Conservation (phyloP, 2,888 invertebrate genomes). For the Agrotis exclamationis region DNA sequence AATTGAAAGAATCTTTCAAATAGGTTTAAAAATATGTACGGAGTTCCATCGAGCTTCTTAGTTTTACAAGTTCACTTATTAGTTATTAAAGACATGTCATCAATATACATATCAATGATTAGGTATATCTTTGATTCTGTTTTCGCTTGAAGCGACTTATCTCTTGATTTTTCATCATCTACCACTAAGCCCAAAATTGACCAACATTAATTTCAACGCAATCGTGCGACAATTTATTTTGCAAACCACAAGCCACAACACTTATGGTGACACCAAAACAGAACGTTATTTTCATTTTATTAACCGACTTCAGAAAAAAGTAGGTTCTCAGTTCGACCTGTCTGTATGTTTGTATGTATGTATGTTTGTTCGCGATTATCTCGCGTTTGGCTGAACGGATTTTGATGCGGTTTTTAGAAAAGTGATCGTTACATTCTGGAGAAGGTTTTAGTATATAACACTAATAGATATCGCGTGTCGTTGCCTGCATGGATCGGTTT, state of each 20-base stretch:
- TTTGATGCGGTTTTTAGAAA: too few relatives aligned
- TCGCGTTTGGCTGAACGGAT: too few relatives aligned
- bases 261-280: slow-evolving; percentile 14
- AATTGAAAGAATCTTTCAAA: background rate
- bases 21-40: background rate
- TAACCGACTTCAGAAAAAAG: too few relatives aligned
- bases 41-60: background rate
- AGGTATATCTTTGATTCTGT: too few relatives aligned
- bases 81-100: background rate
- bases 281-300: background rate
- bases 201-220: slow-evolving; percentile 1
- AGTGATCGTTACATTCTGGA: too few relatives aligned
- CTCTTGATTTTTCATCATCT: background rate
- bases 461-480: too few relatives aligned
- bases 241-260: slow-evolving; percentile 3
- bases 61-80: background rate
- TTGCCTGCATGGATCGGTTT: too few relatives aligned
- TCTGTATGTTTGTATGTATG: too few relatives aligned
- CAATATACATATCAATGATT: too few relatives aligned
- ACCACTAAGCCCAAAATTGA: slow-evolving; percentile 5
- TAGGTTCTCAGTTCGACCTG: too few relatives aligned
- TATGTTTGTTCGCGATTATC: too few relatives aligned
- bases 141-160: background rate
- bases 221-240: slow-evolving; percentile 14
- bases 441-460: too few relatives aligned